A percentile compares a stretch with the other conserved stretches of the same genome.
phyloP scores from a whole-genome alignment of 2,797 vertebrate species.

The Gouania willdenowi region DNA sequence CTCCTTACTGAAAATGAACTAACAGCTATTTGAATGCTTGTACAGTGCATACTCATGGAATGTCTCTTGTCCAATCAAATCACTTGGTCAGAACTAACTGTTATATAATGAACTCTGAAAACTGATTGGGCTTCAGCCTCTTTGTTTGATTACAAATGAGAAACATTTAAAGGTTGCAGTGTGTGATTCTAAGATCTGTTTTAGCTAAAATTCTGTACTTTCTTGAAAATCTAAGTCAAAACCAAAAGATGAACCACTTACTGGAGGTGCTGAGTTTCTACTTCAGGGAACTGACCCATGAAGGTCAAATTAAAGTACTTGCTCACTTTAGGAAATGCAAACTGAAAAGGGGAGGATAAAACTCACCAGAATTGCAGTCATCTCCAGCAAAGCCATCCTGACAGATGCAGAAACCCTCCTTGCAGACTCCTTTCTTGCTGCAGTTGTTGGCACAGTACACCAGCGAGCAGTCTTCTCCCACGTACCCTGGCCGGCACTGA shows the following conservation, averaged over 20 bases:
- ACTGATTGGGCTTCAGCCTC: too few species aligned
- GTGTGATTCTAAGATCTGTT: slow-evolving; percentile 16
- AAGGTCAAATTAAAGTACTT: slow-evolving; percentile 8
- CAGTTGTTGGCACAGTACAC: slow-evolving; percentile 88
- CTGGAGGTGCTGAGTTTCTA: slow-evolving; percentile 4
- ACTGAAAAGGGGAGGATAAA: slow-evolving; percentile 2
- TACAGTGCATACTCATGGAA: too few species aligned
- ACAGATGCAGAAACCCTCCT: slow-evolving; percentile 87
- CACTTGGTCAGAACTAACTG: too few species aligned
- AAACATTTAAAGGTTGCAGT: slow-evolving; percentile 9
- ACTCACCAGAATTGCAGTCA: slow-evolving; percentile 91
- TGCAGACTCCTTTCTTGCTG: slow-evolving; percentile 86
- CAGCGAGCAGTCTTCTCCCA: slow-evolving; percentile 87
- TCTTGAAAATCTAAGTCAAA: too few species aligned
- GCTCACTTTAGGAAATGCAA: too few species aligned
- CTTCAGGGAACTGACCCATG: slow-evolving; percentile 5
- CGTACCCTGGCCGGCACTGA: slow-evolving; percentile 84
- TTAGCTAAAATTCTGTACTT: slow-evolving; percentile 11
- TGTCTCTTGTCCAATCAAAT: too few species aligned
- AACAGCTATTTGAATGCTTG: too few species aligned
- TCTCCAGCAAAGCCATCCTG: slow-evolving; percentile 87
- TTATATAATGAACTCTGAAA: too few species aligned
- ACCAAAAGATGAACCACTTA: slow-evolving; percentile 1
- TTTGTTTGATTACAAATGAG: too few species aligned
- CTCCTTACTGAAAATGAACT: too few species aligned